Conservation (phyloP, 2,888 invertebrate genomes). For the Drosophila anomalata region DNA sequence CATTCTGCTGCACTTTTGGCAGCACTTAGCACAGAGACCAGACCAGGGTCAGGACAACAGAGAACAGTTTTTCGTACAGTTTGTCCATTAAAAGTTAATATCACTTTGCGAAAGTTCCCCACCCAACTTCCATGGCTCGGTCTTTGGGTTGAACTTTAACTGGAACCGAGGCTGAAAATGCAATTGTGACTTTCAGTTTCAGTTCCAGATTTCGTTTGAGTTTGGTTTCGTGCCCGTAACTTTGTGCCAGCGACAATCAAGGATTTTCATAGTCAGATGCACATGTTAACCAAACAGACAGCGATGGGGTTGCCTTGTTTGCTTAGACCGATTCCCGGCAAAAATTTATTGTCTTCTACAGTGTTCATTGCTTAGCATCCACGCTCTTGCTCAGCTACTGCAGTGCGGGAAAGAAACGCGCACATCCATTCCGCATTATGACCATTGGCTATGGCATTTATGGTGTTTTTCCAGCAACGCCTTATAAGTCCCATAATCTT, state of each 20-base stretch:
- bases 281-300: constrained; percentile 71
- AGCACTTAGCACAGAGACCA: constrained; percentile 72
- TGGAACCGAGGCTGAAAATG: constrained; percentile 47
- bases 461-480: constrained; percentile 59
- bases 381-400: not conserved
- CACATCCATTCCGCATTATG: constrained; percentile 71
- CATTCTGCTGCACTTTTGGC: constrained; percentile 80
- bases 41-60: constrained; percentile 65
- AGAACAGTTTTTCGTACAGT: constrained; percentile 74
- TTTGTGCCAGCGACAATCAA: constrained; percentile 75
- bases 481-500: constrained; percentile 77
- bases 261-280: constrained; percentile 80
- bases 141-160: constrained; percentile 38
- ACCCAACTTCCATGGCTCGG: constrained; percentile 25
- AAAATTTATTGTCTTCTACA: constrained; percentile 53
- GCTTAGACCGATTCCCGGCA: constrained; percentile 53
- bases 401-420: not conserved
- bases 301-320: constrained; percentile 52
- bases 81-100: constrained; percentile 81
- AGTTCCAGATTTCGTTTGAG: constrained; percentile 34
- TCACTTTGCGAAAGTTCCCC: constrained; percentile 72
- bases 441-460: constrained; percentile 77
- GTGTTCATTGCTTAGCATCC: not conserved
- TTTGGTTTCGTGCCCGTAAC: constrained; percentile 47
- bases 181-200: constrained; percentile 55